Conservation (phyloP, 92 coral and sea anemone species). For the Actinernus sp. region DNA sequence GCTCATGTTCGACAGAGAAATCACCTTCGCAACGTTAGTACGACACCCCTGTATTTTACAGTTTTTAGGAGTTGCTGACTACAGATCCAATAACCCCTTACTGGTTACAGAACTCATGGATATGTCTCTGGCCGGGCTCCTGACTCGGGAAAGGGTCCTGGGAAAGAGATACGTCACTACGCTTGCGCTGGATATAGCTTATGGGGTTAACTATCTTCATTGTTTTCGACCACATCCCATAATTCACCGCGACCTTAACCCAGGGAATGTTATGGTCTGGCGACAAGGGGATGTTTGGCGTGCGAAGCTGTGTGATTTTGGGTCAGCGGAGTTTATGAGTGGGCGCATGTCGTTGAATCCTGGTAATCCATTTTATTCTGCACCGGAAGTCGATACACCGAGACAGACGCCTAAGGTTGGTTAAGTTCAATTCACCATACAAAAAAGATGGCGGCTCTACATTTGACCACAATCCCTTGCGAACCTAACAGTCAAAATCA, state of each 20-base stretch:
- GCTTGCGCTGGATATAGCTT: conserved; percentile 80
- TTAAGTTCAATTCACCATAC: too few species aligned
- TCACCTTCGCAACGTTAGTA: conserved; percentile 73
- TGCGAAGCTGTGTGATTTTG: conserved; percentile 92
- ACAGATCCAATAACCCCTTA: conserved; percentile 62
- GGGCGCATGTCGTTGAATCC: conserved; percentile 82
- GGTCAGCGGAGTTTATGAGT: conserved; percentile 90
- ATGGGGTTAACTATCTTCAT: conserved; percentile 82
- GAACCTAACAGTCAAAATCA: too few species aligned
- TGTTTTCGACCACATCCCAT: conserved; percentile 86
- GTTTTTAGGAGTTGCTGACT: conserved; percentile 81
- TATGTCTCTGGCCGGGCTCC: conserved; percentile 73
- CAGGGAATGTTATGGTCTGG: conserved; percentile 93
- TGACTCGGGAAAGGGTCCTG: conserved; percentile 45
- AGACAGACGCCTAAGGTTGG: conserved; percentile 81
- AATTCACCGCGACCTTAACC: conserved; percentile 90
- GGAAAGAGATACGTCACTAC: conserved; percentile 62
- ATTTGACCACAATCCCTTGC: too few species aligned
- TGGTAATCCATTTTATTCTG: conserved; percentile 86
- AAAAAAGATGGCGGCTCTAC: too few species aligned
- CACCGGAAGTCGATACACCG: conserved; percentile 83
- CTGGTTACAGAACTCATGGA: conserved; percentile 85
- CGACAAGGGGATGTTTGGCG: conserved; percentile 86
- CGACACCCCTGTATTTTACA: conserved; percentile 88
- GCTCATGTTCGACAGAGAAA: conserved; percentile 75